Conservation (phyloP, 1,140 invertebrate genomes). For the Subanguina moxae region DNA sequence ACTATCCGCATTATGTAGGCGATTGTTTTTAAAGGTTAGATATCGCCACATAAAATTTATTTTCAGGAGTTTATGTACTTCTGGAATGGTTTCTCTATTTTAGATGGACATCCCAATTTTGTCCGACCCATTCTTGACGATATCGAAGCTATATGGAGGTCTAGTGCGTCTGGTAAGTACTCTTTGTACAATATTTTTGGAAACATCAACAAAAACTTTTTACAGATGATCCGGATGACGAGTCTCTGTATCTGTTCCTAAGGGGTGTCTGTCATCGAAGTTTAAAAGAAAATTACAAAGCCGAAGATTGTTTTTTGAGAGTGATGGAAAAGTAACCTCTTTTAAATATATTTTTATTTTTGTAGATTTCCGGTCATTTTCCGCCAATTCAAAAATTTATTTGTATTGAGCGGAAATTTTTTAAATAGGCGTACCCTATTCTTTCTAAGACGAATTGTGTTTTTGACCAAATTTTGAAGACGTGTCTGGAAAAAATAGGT, state of each 20-base stretch:
- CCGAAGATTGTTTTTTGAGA: slow-evolving; percentile 72
- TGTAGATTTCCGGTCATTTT: too few relatives aligned
- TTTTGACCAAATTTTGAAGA: too few relatives aligned
- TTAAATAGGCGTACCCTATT: too few relatives aligned
- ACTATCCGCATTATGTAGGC: slow-evolving; percentile 72
- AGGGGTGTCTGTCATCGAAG: slow-evolving; percentile 78
- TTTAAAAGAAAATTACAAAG: slow-evolving; percentile 70
- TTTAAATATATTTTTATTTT: neutral
- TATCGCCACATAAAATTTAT: too few relatives aligned
- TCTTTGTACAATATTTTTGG: too few relatives aligned
- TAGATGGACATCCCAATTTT: slow-evolving; percentile 69
- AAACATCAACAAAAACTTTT: slow-evolving; percentile 10
- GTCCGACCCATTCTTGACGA: slow-evolving; percentile 65
- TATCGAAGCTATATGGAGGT: slow-evolving; percentile 61
- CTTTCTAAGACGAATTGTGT: too few relatives aligned
- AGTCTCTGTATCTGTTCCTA: slow-evolving; percentile 72
- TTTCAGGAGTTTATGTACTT: slow-evolving; percentile 78
- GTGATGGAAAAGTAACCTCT: slow-evolving; percentile 63
- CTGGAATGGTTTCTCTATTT: slow-evolving; percentile 85
- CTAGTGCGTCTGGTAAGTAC: slow-evolving; percentile 16
- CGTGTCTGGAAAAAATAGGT: too few relatives aligned
- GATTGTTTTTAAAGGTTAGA: neutral
- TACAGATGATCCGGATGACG: slow-evolving; percentile 71
- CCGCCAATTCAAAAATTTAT: too few relatives aligned
- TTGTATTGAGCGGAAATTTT: too few relatives aligned